These are phyloP conservation scores for Xiphorhynchus elegans DNA, from an alignment of 2,113 vertebrate genomes.

Conservation along the genomic window DNA sequence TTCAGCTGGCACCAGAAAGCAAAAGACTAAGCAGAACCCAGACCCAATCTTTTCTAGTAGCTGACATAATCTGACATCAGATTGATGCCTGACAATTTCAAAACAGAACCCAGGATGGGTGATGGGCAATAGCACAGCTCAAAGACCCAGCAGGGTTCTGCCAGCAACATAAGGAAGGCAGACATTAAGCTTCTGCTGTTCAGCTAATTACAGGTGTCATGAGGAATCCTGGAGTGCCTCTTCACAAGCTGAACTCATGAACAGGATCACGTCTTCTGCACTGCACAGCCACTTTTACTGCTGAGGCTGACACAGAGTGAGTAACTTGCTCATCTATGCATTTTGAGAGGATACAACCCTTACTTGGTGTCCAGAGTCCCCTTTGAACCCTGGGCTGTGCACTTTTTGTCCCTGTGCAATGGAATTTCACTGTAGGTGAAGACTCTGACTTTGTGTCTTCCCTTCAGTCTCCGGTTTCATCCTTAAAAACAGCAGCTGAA, in stretches of 20 bases:
- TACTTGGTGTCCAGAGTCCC: neutral
- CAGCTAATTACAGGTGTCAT: neutral
- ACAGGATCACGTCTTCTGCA: neutral
- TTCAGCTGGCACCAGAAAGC: neutral
- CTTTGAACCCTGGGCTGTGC: neutral
- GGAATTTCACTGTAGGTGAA: neutral
- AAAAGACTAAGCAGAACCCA: neutral
- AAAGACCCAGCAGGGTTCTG: neutral
- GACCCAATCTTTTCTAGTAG: neutral
- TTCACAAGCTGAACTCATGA: neutral
- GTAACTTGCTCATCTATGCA: neutral
- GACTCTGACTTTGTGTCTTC: neutral
- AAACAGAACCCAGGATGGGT: neutral
- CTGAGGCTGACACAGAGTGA: neutral
- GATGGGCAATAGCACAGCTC: neutral
- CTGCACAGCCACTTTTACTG: neutral
- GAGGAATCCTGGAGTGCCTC: neutral
- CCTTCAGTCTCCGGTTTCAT: neutral
- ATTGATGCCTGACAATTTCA: fast-evolving
- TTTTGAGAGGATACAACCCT: neutral
- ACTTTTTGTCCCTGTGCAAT: neutral
- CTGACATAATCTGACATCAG: neutral
- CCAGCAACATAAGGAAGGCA: neutral
- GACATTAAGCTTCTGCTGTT: neutral
- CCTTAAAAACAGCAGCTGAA: neutral